phyloP scores from a whole-genome alignment of 2,797 vertebrate species.

The Sparidentex hasta region DNA sequence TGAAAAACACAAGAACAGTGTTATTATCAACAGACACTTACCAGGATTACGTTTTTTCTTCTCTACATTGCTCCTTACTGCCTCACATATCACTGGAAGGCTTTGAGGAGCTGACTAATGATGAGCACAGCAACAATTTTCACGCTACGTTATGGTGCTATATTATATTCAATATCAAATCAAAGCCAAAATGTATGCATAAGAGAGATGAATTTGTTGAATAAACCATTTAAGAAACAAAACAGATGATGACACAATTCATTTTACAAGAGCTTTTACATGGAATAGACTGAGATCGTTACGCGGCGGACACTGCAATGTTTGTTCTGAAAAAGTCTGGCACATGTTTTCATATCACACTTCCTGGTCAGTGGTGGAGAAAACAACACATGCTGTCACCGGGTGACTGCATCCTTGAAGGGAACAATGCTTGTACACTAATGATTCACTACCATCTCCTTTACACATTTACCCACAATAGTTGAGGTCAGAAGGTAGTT shows the following conservation, averaged over 20 bases:
- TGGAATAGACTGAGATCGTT: neutral
- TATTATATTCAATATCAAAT: neutral
- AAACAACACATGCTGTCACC: conserved; percentile 11
- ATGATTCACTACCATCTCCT: neutral
- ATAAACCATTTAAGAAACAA: neutral
- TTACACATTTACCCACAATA: neutral
- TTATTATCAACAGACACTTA: neutral
- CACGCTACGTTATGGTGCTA: neutral
- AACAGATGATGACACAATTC: neutral
- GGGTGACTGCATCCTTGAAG: neutral
- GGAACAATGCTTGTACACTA: neutral
- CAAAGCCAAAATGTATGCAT: neutral
- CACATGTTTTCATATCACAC: conserved; percentile 28
- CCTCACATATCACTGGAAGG: neutral
- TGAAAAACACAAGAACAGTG: neutral
- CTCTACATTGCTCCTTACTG: neutral
- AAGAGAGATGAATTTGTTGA: neutral
- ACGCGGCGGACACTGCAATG: neutral
- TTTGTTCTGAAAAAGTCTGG: neutral
- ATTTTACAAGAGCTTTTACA: neutral
- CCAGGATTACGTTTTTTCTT: neutral
- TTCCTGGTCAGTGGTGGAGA: conserved; percentile 16
- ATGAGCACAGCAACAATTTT: neutral
- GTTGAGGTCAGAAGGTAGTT: conserved; percentile 14
- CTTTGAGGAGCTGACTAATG: neutral